Evolutionary conservation across 2,113 vertebrate genomes (phyloP).

Genomic region (Nycticorax nycticorax): DNA sequence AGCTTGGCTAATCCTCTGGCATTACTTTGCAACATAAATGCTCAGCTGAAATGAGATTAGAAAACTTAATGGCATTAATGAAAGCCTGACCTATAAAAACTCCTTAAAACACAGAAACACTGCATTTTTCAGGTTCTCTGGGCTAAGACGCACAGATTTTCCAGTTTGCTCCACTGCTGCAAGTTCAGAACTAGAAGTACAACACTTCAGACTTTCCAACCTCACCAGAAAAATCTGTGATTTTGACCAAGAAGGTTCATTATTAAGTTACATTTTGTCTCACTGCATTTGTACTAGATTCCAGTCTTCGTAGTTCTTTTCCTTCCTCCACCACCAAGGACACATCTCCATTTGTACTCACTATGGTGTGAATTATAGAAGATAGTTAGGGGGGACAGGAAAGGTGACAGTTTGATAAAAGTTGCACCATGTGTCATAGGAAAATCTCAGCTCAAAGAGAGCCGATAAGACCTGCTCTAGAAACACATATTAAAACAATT

Average conservation of each 20-base stretch:
- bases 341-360: not conserved
- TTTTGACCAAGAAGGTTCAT: not conserved
- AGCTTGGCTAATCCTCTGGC: not conserved
- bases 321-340: not conserved
- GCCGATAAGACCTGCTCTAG: not conserved
- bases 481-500: not conserved
- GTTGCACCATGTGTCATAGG: not conserved
- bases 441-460: not conserved
- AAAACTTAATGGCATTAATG: not conserved
- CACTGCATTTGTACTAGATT: not conserved
- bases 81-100: conserved; percentile 18
- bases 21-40: conserved; percentile 12
- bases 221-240: not conserved
- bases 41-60: conserved; percentile 30
- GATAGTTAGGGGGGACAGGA: not conserved
- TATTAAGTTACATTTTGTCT: not conserved
- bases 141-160: not conserved
- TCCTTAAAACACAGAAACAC: not conserved
- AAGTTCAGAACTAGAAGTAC: not conserved
- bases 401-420: not conserved
- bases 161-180: not conserved
- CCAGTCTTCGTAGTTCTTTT: not conserved
- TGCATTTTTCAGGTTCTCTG: not conserved
- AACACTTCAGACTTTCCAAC: not conserved
- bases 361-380: not conserved